These are phyloP conservation scores for Podilymbus podiceps DNA, from an alignment of 2,113 vertebrate species.

Conservation along the genomic window DNA sequence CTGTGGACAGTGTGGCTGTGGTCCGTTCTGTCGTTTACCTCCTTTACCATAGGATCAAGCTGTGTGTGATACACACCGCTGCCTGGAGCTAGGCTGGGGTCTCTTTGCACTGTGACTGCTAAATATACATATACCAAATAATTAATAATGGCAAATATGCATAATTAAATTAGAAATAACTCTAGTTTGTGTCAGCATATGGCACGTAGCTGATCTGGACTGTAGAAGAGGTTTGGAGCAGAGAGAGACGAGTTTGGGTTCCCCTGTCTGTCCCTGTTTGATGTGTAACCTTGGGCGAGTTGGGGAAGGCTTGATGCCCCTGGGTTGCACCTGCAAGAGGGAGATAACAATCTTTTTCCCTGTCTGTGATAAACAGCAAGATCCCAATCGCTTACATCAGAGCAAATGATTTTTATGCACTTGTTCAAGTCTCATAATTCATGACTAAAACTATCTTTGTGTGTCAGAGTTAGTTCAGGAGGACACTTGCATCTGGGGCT, in stretches of 20 bases:
- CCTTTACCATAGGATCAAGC: not conserved
- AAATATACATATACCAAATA: not conserved
- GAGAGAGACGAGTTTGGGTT: not conserved
- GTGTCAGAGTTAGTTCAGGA: slow-evolving; percentile 47
- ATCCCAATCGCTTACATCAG: not conserved
- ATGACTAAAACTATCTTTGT: not conserved
- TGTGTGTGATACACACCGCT: not conserved
- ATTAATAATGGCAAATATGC: not conserved
- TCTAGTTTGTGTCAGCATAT: not conserved
- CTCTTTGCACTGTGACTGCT: not conserved
- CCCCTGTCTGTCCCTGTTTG: not conserved
- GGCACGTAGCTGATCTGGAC: not conserved
- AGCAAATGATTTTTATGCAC: not conserved
- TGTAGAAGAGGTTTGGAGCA: not conserved
- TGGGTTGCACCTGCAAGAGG: not conserved
- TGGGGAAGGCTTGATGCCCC: not conserved
- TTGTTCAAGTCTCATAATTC: not conserved
- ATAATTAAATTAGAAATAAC: not conserved
- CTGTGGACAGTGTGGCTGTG: fast-evolving
- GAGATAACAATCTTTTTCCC: not conserved
- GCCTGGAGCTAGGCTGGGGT: not conserved
- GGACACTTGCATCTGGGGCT: not conserved
- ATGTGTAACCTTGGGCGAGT: not conserved
- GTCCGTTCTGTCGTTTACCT: not conserved
- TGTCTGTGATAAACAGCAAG: not conserved